Evolutionary conservation across 2,113 vertebrate genomes (phyloP).

Genomic region (Scomber scombrus): DNA sequence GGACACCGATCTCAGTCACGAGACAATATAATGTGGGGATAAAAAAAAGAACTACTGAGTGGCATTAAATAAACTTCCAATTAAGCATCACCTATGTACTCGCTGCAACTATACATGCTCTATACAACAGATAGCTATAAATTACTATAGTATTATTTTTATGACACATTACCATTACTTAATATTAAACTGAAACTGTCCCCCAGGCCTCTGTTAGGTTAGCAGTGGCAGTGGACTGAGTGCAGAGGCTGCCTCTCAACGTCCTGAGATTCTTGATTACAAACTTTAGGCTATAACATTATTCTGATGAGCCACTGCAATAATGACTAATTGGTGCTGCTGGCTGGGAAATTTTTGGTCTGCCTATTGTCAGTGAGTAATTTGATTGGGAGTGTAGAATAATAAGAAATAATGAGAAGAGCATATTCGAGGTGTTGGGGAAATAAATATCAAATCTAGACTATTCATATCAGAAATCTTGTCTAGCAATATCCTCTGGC

Average conservation of each 20-base stretch:
- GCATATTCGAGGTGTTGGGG: not conserved
- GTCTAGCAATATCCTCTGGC: not conserved
- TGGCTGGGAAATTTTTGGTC: constrained; percentile 3
- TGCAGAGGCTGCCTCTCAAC: constrained; percentile 12
- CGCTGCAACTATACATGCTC: no score
- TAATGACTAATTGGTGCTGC: constrained; percentile 41
- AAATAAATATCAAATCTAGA: not conserved
- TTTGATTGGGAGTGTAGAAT: constrained; percentile 11
- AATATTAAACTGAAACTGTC: not conserved
- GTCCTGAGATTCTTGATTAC: constrained; percentile 20
- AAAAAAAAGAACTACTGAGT: no score
- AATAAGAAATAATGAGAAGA: constrained; percentile 3
- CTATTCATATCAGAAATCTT: not conserved
- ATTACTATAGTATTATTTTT: no score
- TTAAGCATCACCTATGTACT: no score
- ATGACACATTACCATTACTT: not conserved
- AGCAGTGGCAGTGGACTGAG: constrained; percentile 6
- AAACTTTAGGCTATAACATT: constrained; percentile 6
- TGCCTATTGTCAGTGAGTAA: constrained; percentile 29
- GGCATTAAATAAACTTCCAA: no score
- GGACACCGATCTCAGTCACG: no score
- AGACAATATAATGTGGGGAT: no score
- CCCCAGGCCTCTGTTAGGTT: not conserved
- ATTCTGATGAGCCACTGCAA: constrained; percentile 31
- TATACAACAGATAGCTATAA: not conserved